Evolutionary conservation across 2,113 vertebrate species (phyloP).

Genomic region (Trachemys scripta): DNA sequence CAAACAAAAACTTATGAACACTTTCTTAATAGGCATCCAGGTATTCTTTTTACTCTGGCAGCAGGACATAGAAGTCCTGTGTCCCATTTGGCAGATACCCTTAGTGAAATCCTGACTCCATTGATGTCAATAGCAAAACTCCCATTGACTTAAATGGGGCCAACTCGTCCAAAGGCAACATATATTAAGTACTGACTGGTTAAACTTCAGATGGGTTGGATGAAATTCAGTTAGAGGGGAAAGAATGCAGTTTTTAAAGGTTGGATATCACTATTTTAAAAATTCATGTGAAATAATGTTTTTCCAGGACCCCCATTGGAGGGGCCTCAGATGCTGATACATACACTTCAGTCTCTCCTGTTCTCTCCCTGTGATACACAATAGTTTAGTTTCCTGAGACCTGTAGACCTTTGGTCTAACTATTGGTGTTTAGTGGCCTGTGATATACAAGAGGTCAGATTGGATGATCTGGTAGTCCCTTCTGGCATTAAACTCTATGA

Average conservation of each 20-base stretch:
- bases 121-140: neutral
- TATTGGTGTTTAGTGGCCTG: neutral
- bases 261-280: neutral
- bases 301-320: neutral
- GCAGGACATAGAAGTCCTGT: neutral
- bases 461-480: neutral
- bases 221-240: neutral
- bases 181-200: neutral
- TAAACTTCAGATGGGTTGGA: neutral
- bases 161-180: neutral
- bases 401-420: neutral
- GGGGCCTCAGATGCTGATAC: neutral
- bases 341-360: neutral
- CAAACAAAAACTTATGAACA: neutral
- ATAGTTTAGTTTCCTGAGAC: neutral
- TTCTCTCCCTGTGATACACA: neutral
- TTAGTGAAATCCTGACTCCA: neutral
- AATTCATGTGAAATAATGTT: neutral
- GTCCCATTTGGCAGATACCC: neutral
- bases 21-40: neutral
- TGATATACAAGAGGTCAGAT: neutral
- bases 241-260: neutral
- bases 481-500: neutral
- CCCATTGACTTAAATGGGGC: neutral
- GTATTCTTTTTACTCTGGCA: neutral